Percentiles rank a stretch among this genome's conserved stretches.
Conservation (phyloP, 2,113 vertebrate species). For the Pristiophorus japonicus region DNA sequence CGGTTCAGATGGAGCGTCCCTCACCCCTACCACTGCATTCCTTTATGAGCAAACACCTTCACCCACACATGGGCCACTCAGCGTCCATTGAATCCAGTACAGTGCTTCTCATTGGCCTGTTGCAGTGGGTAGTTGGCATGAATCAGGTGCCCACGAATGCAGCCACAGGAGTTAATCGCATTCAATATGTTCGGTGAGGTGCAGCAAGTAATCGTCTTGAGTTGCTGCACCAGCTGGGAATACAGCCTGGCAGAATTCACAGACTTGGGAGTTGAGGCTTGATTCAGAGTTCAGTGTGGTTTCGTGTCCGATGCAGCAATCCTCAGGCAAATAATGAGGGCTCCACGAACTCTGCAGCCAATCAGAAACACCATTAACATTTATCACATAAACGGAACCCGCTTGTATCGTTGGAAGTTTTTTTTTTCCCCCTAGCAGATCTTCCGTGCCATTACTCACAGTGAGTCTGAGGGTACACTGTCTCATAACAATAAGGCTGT, state of each 20-base stretch:
- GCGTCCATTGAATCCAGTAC: background rate
- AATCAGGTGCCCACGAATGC: background rate
- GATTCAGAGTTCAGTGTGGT: constrained; percentile 47
- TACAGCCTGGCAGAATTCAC: constrained; percentile 65
- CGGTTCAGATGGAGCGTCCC: background rate
- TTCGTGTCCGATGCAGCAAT: background rate
- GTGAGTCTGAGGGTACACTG: background rate
- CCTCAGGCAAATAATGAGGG: constrained; percentile 45
- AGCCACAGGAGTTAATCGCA: background rate
- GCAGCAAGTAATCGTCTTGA: constrained; percentile 55
- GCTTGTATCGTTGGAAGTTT: background rate
- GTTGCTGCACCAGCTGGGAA: constrained; percentile 56
- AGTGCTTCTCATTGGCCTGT: background rate
- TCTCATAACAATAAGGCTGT: background rate
- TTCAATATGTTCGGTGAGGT: constrained; percentile 54
- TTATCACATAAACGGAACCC: background rate
- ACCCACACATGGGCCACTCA: background rate
- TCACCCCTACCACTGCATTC: background rate
- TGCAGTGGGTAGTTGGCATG: background rate
- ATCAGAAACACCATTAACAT: background rate
- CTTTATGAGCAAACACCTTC: background rate
- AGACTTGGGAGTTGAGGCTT: constrained; percentile 56
- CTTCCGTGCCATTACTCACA: background rate
- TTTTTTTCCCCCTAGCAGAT: background rate
- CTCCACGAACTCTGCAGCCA: constrained; percentile 51